These are phyloP conservation scores for Spodoptera litura DNA, from an alignment of 1,140 invertebrate species.

Conservation along the genomic window DNA sequence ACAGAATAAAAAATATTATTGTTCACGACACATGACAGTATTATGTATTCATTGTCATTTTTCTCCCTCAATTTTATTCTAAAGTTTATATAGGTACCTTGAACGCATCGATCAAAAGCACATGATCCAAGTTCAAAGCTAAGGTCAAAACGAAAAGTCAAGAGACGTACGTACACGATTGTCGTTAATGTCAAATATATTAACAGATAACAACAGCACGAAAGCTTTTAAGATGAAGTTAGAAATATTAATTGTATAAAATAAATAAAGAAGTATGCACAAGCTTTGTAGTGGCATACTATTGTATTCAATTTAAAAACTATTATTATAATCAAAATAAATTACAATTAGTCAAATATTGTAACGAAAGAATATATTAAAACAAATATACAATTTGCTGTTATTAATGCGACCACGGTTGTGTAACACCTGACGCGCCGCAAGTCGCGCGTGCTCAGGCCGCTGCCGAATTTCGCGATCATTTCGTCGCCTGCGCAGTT, in stretches of 20 bases:
- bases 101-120: not conserved
- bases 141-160: slow-evolving; percentile 8
- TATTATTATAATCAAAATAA: too few species aligned
- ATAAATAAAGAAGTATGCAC: too few species aligned
- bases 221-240: too few species aligned
- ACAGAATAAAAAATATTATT: not conserved
- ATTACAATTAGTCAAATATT: too few species aligned
- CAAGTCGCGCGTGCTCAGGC: slow-evolving; percentile 57
- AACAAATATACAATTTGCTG: not conserved
- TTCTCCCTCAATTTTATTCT: not conserved
- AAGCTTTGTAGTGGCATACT: too few species aligned
- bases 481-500: slow-evolving; percentile 46
- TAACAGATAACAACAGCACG: not conserved
- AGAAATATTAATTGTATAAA: too few species aligned
- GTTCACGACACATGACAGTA: not conserved
- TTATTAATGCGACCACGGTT: slow-evolving; percentile 35
- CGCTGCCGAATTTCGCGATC: slow-evolving; percentile 71
- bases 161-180: not conserved
- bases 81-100: not conserved
- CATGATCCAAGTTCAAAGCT: not conserved
- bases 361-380: not conserved
- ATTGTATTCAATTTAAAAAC: too few species aligned
- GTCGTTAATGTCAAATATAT: slow-evolving; percentile 5
- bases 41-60: too few species aligned
- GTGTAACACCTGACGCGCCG: slow-evolving; percentile 46